Base-by-base conservation (phyloP, 2,113 vertebrate genomes). In the Halichoerus grypus region DNA sequence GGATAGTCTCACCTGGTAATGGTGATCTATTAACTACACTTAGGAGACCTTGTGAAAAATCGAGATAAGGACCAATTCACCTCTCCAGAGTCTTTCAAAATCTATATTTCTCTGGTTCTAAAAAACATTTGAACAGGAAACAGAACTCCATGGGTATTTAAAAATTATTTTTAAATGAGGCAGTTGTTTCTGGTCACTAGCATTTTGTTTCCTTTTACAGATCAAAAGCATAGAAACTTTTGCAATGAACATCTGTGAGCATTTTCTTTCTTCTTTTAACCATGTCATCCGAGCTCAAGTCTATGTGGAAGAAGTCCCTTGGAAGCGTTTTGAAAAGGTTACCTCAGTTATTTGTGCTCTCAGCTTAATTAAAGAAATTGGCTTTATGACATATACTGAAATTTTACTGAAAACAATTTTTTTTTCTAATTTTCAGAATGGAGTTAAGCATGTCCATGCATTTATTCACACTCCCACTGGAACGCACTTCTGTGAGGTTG, bases 241-340 rank as follows among this genome's bases (percentile, higher is more conserved):
- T 97, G 99, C 99, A 46, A 42, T 99, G 98, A 98, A 99, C 65
- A 98, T 99, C 94, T 99, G 99, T 69, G 97, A 98, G 79, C 99
- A 99, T 92, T 99, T 99, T 95, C 98, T 99, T 91, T 99, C 99
- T 55, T 98, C 99, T 12, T 99, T 99, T 97, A 98, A 98, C 81
- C 99, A 99, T 51, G 99, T 99, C 83, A 97, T 98, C 88, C 97
- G 98, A 97, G 99, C 95, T 94, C 99, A 98, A 36, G 99, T 99
- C 53, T 98, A 98, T 65, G 98, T 99, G 95, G 99, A 99, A 96
- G 99, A 99, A 98, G 98, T 98, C 31, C 99, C 99, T 2, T 99
- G 99, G 99, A 99, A 96, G 95, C 98, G 98, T 94, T 94, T 99
- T 85, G 99, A 99, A 97, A 99, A 99, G 99, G 99, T 99, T 80